Percentiles rank a stretch among this genome's conserved stretches.
Conservation (phyloP, 2,113 vertebrate genomes). For the Myrmecobius fasciatus region DNA sequence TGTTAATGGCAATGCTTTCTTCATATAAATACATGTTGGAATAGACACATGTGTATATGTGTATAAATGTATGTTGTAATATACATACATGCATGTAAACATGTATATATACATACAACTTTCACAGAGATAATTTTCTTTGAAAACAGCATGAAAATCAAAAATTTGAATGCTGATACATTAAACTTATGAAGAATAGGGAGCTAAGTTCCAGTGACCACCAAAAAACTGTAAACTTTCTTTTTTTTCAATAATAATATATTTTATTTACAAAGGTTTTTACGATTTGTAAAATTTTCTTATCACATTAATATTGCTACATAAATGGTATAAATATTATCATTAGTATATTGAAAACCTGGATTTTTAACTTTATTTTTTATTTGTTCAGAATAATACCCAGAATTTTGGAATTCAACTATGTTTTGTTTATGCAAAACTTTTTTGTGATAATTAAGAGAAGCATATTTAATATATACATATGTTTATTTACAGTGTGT, state of each 20-base stretch:
- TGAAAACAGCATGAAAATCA: not conserved
- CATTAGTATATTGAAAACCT: not conserved
- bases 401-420: conserved; percentile 22
- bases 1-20: not conserved
- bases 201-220: not conserved
- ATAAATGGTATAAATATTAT: not conserved
- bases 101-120: not conserved
- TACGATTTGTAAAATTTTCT: not conserved
- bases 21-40: not conserved
- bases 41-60: no score
- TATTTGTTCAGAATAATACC: not conserved
- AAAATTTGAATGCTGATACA: not conserved
- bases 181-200: not conserved
- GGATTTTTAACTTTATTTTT: not conserved
- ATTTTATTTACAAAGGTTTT: not conserved
- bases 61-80: not conserved
- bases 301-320: not conserved
- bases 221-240: not conserved
- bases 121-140: not conserved
- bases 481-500: not conserved
- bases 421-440: not conserved
- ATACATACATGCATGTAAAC: not conserved
- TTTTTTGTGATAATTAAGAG: not conserved
- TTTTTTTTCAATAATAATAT: no score
- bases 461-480: not conserved